phyloP scores from a whole-genome alignment of 2,113 vertebrate genomes.

The Gymnocephalus cernua region DNA sequence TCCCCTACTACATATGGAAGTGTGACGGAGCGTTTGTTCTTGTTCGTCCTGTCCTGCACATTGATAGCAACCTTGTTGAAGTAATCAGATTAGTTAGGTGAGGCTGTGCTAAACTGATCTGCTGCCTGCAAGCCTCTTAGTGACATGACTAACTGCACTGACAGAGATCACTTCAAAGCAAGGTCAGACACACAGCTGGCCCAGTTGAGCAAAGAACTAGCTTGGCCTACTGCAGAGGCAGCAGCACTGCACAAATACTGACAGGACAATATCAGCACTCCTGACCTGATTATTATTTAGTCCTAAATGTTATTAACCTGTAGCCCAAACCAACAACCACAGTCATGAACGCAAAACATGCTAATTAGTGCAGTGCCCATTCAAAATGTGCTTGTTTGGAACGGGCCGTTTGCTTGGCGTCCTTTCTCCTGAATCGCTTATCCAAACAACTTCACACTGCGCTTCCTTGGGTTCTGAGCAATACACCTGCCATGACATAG shows the following conservation, averaged over 20 bases:
- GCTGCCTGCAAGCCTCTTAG: conserved; percentile 82
- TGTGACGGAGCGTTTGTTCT: conserved; percentile 37
- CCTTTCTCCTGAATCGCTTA: no score
- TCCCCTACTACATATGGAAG: background rate
- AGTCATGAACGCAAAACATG: background rate
- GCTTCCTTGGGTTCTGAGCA: no score
- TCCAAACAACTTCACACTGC: no score
- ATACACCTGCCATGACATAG: no score
- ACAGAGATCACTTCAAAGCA: conserved; percentile 71
- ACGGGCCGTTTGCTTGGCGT: no score
- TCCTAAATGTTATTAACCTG: background rate
- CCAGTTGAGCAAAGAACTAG: conserved; percentile 27
- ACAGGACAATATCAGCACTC: background rate
- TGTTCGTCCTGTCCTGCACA: conserved; percentile 56
- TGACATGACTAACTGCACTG: conserved; percentile 63
- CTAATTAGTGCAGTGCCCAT: no score
- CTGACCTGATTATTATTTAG: background rate
- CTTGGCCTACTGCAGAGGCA: conserved; percentile 12
- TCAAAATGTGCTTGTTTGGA: no score
- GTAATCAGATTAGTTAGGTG: conserved; percentile 85
- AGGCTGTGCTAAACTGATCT: conserved; percentile 81
- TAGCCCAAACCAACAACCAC: background rate
- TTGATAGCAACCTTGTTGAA: conserved; percentile 65
- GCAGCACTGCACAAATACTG: background rate
- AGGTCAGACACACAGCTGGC: conserved; percentile 65